These are phyloP conservation scores for Platerodrilus igneus DNA, from an alignment of 2,888 invertebrate species.

Conservation along the genomic window DNA sequence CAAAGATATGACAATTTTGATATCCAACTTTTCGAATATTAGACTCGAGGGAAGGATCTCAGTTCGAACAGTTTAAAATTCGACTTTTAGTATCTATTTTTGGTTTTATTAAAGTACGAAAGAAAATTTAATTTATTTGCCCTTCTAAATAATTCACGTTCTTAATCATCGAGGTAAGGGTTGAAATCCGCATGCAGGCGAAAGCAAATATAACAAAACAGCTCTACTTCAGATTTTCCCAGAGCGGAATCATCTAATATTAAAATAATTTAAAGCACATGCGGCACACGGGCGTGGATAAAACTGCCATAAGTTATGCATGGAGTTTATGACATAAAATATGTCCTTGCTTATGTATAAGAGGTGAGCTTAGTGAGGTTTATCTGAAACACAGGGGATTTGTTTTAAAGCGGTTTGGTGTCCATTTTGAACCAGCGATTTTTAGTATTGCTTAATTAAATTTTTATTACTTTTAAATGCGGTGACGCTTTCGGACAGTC, in stretches of 20 bases:
- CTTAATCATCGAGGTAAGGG: too few relatives aligned
- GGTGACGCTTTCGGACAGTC: too few relatives aligned
- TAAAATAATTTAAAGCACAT: slow-evolving; percentile 45
- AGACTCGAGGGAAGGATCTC: slow-evolving; percentile 26
- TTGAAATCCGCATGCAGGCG: slow-evolving; percentile 21
- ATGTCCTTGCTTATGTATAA: slow-evolving; percentile 32
- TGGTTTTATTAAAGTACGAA: slow-evolving; percentile 18
- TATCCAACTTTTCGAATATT: slow-evolving; percentile 24
- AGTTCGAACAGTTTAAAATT: slow-evolving; percentile 19
- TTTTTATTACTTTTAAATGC: not conserved
- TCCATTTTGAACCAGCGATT: slow-evolving; percentile 13
- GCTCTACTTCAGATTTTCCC: slow-evolving; percentile 41
- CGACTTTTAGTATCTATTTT: slow-evolving; percentile 15
- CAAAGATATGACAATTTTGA: slow-evolving; percentile 32
- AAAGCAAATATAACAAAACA: slow-evolving; percentile 29
- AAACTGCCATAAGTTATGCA: slow-evolving; percentile 35
- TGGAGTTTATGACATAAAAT: slow-evolving; percentile 36
- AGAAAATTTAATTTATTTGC: too few relatives aligned
- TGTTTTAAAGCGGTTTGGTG: slow-evolving; percentile 19
- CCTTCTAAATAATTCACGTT: too few relatives aligned
- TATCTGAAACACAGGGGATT: slow-evolving; percentile 21
- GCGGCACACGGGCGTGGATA: slow-evolving; percentile 27
- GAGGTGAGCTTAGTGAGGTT: slow-evolving; percentile 25
- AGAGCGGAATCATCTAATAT: slow-evolving; percentile 44
- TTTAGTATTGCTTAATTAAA: slow-evolving; percentile 7